These are phyloP conservation scores for Carettochelys insculpta DNA, from an alignment of 2,113 vertebrate genomes.

Conservation along the genomic window DNA sequence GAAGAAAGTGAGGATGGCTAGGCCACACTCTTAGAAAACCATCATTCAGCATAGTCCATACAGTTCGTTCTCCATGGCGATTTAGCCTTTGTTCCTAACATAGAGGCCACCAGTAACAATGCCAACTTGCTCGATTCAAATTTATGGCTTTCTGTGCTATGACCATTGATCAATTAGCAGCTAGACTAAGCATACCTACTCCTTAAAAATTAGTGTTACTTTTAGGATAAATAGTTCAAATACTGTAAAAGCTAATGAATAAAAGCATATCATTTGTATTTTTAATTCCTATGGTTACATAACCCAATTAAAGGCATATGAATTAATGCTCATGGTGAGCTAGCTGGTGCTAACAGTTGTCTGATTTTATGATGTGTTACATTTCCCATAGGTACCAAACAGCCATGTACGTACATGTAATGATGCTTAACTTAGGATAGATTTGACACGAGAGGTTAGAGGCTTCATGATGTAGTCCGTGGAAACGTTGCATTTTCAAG, in stretches of 20 bases:
- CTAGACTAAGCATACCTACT: not conserved
- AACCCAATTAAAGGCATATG: not conserved
- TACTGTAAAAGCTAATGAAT: not conserved
- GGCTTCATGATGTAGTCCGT: not conserved
- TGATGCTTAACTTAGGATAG: not conserved
- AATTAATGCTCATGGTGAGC: not conserved
- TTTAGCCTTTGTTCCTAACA: not conserved
- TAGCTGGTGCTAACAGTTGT: not conserved
- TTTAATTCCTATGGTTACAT: not conserved
- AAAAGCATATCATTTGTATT: not conserved
- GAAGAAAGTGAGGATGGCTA: too few relatives aligned
- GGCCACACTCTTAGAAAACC: too few relatives aligned
- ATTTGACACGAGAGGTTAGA: not conserved
- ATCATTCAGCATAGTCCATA: too few relatives aligned
- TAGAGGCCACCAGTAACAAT: not conserved
- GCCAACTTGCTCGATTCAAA: slow-evolving; percentile 10
- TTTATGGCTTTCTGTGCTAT: not conserved
- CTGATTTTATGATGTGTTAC: not conserved
- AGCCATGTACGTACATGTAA: not conserved
- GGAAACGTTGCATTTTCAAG: rapidly evolving
- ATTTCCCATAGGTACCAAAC: not conserved
- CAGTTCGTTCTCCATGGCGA: not conserved
- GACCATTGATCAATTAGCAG: not conserved
- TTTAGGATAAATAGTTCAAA: not conserved
- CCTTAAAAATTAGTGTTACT: not conserved